Evolutionary conservation across 2,888 invertebrate species (phyloP), one percentile per base, ranked within the genome.

Genomic region (Sicus ferrugineus): DNA sequence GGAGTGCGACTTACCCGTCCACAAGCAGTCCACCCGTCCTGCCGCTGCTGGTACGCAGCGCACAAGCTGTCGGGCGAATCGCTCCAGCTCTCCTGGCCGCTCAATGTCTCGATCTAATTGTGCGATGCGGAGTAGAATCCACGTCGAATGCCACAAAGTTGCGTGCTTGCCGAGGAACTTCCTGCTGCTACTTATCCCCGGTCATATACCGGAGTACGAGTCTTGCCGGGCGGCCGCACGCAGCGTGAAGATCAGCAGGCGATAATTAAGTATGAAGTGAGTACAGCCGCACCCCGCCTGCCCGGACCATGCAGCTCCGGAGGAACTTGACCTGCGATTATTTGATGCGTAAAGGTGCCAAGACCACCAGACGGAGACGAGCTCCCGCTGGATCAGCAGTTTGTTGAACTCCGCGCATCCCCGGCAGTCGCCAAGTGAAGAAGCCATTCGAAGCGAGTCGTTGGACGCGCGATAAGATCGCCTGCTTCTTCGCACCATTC

Each of bases 301-400:
- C 14, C 23, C 23, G 3, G 11, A 23, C 26, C 16, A 38, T 23
- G 61, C 38, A 19, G 19, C 34, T 2, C 26, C 23, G 61, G 19
- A 30, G 34, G 31, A 64, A 50, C 64, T 50, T 64, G 64, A 66
- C 66, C 56, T 56, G 56, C 19, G 66, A 67, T 67, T 48, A 67
- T 75, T 76, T 78, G 80, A 80, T 81, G 81, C 81, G 81, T 81
- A 80, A 81, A 81, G 81, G 81, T 81, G 81, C 77, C n/a, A 76
- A 80, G 79, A 76, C 75, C 65, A 31, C 42, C 46, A 58, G 54
- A 19, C 52, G 50, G 59, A 46, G 67, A 59, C 46, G 23, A 30
- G 48, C 58, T 30, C n/a, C n/a, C 26, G 34, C 30, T 16, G 26
- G 42, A n/a, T 34, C n/a, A 16, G n/a, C 34, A 69, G 66, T 70